Base-by-base conservation (phyloP, 2,113 vertebrate species). In the Poicephalus meyeri region DNA sequence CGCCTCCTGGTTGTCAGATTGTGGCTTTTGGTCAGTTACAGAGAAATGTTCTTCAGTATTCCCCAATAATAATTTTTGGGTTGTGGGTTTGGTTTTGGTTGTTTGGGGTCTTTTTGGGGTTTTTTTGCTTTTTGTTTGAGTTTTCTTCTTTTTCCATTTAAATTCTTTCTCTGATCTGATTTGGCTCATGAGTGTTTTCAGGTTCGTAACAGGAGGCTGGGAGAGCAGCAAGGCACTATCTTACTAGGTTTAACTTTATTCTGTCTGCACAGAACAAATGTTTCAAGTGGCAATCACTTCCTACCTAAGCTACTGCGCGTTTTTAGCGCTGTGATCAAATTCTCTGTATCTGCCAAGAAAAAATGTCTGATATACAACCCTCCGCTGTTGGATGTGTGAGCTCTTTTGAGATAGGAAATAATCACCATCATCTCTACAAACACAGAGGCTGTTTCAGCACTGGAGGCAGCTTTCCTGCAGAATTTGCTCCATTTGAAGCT, bases 311-410 rank as follows among this genome's bases (percentile, higher is more conserved):
- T 87, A 65, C 86, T 55, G 58, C 49, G 33, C 6, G 1, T 55
- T 92, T 96, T 85, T 13, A 87, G 66, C 31, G 81, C 81, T 94
- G 81, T 95, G 93, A 97, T 95, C 91, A 95, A 82, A 91, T 69
- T 72, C 87, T 53, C 91, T 91, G 78, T 85, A 89, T 85, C 91
- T 96, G 95, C 78, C 94, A 95, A 79, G 91, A 82, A 94, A 73
- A 86, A 78, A 76, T 58, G 78, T 46, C 66, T 93, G 47, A 93
- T 52, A 28, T 42, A 46, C 77, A 82, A 52, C 46, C 82, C 89
- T 87, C 10, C 42, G 29, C 72, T 44, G 91, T 29, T 93, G 94
- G 91, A 87, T 93, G 61, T 74, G 80, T 28, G 77, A 93, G 76
- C 70, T 89, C 89, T 91, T 96, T 95, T 89, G 61, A 95, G 80